Evolutionary conservation across 2,888 invertebrate species (phyloP).

Genomic region (Anagyrus pseudococci): DNA sequence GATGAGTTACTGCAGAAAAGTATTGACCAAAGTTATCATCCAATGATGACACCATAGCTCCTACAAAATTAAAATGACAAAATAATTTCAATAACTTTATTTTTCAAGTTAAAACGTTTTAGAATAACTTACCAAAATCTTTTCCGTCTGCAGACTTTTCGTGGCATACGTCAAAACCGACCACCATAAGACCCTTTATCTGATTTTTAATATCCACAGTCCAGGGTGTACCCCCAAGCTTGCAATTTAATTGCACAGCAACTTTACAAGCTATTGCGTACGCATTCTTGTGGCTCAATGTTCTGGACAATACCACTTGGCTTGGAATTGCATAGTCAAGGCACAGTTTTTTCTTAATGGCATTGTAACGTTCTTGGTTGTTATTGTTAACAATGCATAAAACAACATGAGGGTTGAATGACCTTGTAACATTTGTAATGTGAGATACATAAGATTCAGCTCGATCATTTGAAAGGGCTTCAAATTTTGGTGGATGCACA

Average conservation of each 20-base stretch:
- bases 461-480: constrained; percentile 66
- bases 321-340: constrained; percentile 76
- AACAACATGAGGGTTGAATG: constrained; percentile 69
- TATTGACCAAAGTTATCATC: constrained; percentile 70
- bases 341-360: constrained; percentile 85
- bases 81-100: not conserved
- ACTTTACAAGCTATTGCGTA: constrained; percentile 90
- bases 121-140: constrained; percentile 58
- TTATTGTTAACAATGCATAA: constrained; percentile 73
- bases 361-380: constrained; percentile 76
- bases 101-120: constrained; percentile 42
- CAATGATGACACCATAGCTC: constrained; percentile 80
- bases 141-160: constrained; percentile 71
- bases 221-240: constrained; percentile 92
- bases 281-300: constrained; percentile 69
- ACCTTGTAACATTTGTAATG: constrained; percentile 66
- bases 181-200: constrained; percentile 73
- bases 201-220: constrained; percentile 74
- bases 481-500: constrained; percentile 62
- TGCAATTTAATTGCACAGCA: constrained; percentile 92
- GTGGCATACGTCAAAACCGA: constrained; percentile 89
- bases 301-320: constrained; percentile 67
- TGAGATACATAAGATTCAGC: constrained; percentile 67
- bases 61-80: constrained; percentile 52
- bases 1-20: constrained; percentile 75